Evolutionary conservation across 2,797 vertebrate genomes (phyloP), one percentile per base, ranked within the genome.

Genomic region (Tragopan temminckii): DNA sequence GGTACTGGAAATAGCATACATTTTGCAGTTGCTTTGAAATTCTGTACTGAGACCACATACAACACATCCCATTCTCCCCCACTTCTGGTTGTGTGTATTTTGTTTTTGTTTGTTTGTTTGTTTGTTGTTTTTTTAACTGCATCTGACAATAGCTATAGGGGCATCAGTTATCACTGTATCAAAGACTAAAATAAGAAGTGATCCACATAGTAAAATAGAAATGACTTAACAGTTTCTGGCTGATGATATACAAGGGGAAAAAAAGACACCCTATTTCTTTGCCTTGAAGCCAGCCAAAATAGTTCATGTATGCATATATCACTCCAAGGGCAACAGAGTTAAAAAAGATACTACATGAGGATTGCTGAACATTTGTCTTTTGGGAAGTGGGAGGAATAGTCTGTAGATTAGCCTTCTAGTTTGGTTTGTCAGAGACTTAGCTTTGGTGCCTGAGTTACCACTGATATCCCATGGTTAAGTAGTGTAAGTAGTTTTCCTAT

Each of bases 401-500:
- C 70, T 89, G 57, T 85, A 80, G 66, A 82, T 48, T 89, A 72
- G 13, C 76, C 48, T 89, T 75, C 87, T 88, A 25, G 74, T 74
- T 70, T 80, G 53, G 6, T 53, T 84, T 94, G 88, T 94, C 85
- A 77, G 55, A 67, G 67, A 45, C 43, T 79, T 42, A 70, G 29
- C 46, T 7, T 4, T 68, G 70, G 63, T 88, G 94, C 85, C 89
- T 70, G 55, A 72, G 50, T 79, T 91, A 88, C 74, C 27, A 1
- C 55, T 86, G 78, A 81, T 64, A 90, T 67, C 68, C 70, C 0
- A 0, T 3, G 2, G 59, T 85, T 84, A 80, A 96, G 85, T 91
- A 94, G 63, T 50, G 15, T 94, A 91, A 95, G 95, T 94, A 88
- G 35, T 94, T 96, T 95, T 96, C 85, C 93, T 84, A 70, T 64